Conservation (phyloP, 2,113 vertebrate species). For the Neodontobutis hainanensis region DNA sequence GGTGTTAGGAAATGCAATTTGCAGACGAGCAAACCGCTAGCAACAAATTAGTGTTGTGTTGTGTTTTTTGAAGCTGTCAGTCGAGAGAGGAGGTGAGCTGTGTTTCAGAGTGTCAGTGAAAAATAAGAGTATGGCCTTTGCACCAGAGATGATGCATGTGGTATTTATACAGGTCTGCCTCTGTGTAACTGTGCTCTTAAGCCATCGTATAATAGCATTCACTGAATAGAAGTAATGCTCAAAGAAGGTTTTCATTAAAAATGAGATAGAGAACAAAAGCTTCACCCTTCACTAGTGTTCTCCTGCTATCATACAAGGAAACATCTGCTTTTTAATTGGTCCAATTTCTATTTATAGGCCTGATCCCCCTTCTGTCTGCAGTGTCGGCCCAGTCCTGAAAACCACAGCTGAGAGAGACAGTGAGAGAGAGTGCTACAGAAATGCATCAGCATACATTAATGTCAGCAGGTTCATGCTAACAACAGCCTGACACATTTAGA, state of each 20-base stretch:
- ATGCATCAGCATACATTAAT: constrained; percentile 56
- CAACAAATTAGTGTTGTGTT: constrained; percentile 32
- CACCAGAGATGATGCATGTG: neutral
- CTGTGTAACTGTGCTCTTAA: neutral
- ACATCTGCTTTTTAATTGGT: constrained; percentile 77
- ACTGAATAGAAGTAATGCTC: neutral
- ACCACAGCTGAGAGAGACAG: constrained; percentile 53
- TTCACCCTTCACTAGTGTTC: constrained; percentile 33
- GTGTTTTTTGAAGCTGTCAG: constrained; percentile 43
- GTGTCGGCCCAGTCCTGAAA: constrained; percentile 55
- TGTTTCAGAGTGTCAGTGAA: constrained; percentile 29
- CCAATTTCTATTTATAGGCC: constrained; percentile 77
- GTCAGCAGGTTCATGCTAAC: constrained; percentile 27
- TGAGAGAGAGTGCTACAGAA: constrained; percentile 28
- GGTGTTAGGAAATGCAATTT: constrained; percentile 37
- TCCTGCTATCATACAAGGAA: constrained; percentile 63
- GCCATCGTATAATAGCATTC: constrained; percentile 3
- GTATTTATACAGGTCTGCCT: constrained; percentile 2
- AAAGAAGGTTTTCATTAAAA: constrained; percentile 7
- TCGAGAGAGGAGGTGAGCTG: constrained; percentile 24
- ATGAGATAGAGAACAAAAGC: constrained; percentile 23
- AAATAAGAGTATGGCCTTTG: constrained; percentile 8
- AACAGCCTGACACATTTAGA: constrained; percentile 16
- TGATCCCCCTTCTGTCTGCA: constrained; percentile 67
- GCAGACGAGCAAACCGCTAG: constrained; percentile 28